These are phyloP conservation scores for Macrochelys suwanniensis DNA, from an alignment of 2,797 vertebrate species.

Conservation along the genomic window DNA sequence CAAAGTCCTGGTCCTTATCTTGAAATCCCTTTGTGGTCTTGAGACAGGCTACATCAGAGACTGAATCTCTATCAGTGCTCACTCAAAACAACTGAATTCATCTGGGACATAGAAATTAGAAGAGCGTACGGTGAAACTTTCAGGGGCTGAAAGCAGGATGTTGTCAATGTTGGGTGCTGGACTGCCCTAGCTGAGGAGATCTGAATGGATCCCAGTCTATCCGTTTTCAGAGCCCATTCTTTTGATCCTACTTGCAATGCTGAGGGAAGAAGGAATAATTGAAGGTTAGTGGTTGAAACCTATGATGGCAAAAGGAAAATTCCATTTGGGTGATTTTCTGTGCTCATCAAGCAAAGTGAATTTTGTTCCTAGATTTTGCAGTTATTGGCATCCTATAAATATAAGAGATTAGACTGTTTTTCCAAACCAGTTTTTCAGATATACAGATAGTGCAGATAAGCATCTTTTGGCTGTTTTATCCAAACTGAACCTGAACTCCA, in stretches of 20 bases:
- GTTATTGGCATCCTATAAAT: not conserved
- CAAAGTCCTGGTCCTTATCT: not conserved
- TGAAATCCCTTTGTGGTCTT: not conserved
- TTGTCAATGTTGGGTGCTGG: not conserved
- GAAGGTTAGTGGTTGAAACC: not conserved
- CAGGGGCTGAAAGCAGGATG: not conserved
- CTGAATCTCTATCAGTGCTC: no score
- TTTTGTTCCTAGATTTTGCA: not conserved
- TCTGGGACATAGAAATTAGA: not conserved
- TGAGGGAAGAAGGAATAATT: not conserved
- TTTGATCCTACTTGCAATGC: not conserved
- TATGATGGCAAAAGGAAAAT: not conserved
- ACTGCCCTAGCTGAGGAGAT: not conserved
- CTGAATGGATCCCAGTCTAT: not conserved
- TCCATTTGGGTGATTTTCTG: not conserved
- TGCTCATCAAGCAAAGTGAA: not conserved
- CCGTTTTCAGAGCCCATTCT: not conserved
- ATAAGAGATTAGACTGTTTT: not conserved
- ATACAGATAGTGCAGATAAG: not conserved
- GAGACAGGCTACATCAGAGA: no score
- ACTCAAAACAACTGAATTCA: no score
- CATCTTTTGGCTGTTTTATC: not conserved
- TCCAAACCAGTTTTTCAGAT: not conserved
- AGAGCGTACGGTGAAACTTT: not conserved
- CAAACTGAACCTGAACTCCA: not conserved